Conservation (phyloP, 2,888 invertebrate genomes). For the Uropetala carovei region DNA sequence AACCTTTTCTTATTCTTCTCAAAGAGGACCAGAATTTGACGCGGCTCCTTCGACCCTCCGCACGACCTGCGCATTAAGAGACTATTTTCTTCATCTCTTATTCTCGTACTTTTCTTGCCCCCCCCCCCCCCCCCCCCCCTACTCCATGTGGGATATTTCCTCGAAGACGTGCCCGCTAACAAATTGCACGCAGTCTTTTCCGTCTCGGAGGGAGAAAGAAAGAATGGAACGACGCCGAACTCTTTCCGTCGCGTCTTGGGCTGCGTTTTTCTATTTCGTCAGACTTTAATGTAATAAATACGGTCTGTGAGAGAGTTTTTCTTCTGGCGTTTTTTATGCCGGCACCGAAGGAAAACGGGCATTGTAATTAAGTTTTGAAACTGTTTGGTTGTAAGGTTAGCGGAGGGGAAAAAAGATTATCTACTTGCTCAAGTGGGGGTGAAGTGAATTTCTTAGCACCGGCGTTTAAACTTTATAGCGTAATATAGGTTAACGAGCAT, state of each 20-base stretch:
- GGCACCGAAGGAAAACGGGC: neutral
- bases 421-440: neutral
- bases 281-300: neutral
- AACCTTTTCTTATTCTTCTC: neutral
- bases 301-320: neutral
- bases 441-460: neutral
- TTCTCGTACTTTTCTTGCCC: neutral
- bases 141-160: neutral
- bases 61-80: neutral
- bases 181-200: neutral
- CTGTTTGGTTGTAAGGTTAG: neutral
- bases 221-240: neutral
- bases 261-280: too few relatives aligned
- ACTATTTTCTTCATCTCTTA: too few relatives aligned
- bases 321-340: neutral
- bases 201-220: neutral
- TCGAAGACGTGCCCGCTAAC: neutral
- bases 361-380: slow-evolving; percentile 31
- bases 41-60: neutral
- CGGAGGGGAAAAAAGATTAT: neutral
- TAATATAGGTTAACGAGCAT: too few relatives aligned
- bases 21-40: neutral
- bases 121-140: neutral
- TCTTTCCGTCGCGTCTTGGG: neutral
- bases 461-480: neutral